Conservation (phyloP, 2,113 vertebrate genomes). For the Galeopterus variegatus region DNA sequence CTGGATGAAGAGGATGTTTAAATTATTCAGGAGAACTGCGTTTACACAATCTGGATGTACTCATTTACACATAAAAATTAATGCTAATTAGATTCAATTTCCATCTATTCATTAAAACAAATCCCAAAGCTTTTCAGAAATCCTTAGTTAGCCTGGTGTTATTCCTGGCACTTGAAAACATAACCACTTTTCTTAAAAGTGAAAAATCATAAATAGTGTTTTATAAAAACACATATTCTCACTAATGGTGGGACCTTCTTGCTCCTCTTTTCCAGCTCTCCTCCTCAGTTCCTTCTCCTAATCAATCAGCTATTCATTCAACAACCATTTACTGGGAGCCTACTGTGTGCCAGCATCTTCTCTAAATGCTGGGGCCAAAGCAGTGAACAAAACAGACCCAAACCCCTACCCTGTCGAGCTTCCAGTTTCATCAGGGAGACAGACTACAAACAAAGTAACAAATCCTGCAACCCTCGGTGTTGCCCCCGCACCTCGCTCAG, state of each 20-base stretch:
- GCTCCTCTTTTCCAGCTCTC: background rate
- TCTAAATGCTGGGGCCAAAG: background rate
- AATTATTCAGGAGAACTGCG: slow-evolving; percentile 77
- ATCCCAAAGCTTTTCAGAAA: slow-evolving; percentile 65
- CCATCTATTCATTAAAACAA: slow-evolving; percentile 77
- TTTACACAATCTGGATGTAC: slow-evolving; percentile 67
- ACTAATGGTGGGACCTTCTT: background rate
- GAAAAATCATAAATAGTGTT: slow-evolving; percentile 35
- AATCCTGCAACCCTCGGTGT: too few species aligned
- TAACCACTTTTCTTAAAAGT: slow-evolving; percentile 60
- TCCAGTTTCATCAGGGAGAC: background rate
- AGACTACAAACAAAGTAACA: background rate
- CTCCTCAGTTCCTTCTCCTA: background rate
- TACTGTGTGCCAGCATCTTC: background rate
- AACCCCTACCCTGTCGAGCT: background rate
- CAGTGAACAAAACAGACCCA: background rate
- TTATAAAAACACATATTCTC: background rate
- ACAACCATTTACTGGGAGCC: background rate
- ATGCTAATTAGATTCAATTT: slow-evolving; percentile 79
- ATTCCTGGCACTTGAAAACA: slow-evolving; percentile 68
- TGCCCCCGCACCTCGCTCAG: too few species aligned
- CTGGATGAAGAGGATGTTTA: slow-evolving; percentile 55
- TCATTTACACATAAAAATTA: slow-evolving; percentile 73
- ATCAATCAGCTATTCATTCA: background rate
- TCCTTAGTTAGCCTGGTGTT: slow-evolving; percentile 62